Percentiles rank a stretch among this genome's conserved stretches.
phyloP scores from a whole-genome alignment of 2,888 invertebrate species.

The Drosophila neotestacea region DNA sequence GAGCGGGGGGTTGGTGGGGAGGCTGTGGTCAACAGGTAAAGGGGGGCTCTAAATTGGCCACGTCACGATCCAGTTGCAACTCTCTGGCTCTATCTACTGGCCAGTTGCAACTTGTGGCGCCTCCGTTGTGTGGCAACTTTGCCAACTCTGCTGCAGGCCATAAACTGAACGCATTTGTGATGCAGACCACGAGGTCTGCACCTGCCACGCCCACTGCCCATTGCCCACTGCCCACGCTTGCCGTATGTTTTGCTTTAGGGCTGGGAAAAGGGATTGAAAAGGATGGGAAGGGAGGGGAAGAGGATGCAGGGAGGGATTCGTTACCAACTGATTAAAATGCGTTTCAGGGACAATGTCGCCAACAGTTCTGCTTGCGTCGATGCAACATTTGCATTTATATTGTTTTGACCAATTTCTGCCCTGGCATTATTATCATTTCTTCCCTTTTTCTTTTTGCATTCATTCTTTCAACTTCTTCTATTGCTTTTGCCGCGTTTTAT shows the following conservation, averaged over 20 bases:
- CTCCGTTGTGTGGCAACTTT: slow-evolving; percentile 17
- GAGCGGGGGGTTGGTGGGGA: background rate
- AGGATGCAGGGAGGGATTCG: slow-evolving; percentile 17
- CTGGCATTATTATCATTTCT: slow-evolving; percentile 76
- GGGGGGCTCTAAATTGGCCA: slow-evolving; percentile 43
- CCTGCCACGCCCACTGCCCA: slow-evolving; percentile 47
- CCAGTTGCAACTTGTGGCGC: slow-evolving; percentile 37
- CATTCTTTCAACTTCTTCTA: slow-evolving; percentile 8
- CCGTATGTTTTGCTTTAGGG: background rate
- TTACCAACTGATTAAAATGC: slow-evolving; percentile 74
- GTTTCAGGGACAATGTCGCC: slow-evolving; percentile 56
- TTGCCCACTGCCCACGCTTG: slow-evolving; percentile 17
- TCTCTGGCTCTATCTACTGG: background rate
- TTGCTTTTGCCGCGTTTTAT: slow-evolving; percentile 43
- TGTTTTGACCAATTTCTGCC: slow-evolving; percentile 72
- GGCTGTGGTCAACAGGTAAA: slow-evolving; percentile 33
- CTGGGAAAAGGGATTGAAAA: background rate
- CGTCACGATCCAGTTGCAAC: slow-evolving; percentile 29
- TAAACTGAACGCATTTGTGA: slow-evolving; percentile 63
- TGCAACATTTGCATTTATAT: slow-evolving; percentile 76
- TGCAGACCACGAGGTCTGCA: slow-evolving; percentile 60
- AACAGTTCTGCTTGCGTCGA: slow-evolving; percentile 18
- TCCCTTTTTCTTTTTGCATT: background rate
- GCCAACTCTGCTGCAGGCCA: slow-evolving; percentile 37
- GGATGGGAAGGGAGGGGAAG: background rate